Conservation (phyloP, 2,888 invertebrate species). For the Scelioninae gen. 2 region DNA sequence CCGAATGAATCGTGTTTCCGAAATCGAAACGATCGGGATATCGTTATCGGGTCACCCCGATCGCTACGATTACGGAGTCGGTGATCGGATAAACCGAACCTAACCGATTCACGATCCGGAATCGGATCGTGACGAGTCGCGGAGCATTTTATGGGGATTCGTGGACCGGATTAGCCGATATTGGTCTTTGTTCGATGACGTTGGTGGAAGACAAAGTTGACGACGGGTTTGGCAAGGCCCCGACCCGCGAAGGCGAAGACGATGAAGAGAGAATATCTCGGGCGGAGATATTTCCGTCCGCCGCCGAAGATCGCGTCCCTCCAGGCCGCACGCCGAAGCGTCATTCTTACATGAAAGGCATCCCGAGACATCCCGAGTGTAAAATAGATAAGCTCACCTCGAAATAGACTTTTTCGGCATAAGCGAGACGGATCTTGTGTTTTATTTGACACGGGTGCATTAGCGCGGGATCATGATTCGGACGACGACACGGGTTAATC, state of each 20-base stretch:
- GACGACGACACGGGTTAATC: too few species aligned
- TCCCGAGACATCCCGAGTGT: constrained; percentile 52
- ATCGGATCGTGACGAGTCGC: too few species aligned
- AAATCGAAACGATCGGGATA: too few species aligned
- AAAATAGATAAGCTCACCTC: constrained; percentile 54
- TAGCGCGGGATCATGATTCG: too few species aligned
- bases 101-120: too few species aligned
- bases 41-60: too few species aligned
- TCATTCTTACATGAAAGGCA: constrained; percentile 50
- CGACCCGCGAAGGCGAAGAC: constrained; percentile 1
- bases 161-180: too few species aligned
- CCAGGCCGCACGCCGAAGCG: constrained; percentile 37
- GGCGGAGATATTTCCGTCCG: constrained; percentile 54
- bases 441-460: too few species aligned
- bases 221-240: constrained; percentile 46
- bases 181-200: constrained; percentile 34
- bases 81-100: too few species aligned
- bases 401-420: constrained; percentile 54
- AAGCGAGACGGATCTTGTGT: constrained; percentile 24
- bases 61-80: too few species aligned
- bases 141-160: too few species aligned
- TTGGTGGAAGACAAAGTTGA: constrained; percentile 32
- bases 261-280: constrained; percentile 15
- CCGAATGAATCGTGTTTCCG: too few species aligned
- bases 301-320: constrained; percentile 50